Evolutionary conservation across 2,113 vertebrate species (phyloP), one percentile per base, ranked within the genome.

Genomic region (Cynopterus brachyotis): DNA sequence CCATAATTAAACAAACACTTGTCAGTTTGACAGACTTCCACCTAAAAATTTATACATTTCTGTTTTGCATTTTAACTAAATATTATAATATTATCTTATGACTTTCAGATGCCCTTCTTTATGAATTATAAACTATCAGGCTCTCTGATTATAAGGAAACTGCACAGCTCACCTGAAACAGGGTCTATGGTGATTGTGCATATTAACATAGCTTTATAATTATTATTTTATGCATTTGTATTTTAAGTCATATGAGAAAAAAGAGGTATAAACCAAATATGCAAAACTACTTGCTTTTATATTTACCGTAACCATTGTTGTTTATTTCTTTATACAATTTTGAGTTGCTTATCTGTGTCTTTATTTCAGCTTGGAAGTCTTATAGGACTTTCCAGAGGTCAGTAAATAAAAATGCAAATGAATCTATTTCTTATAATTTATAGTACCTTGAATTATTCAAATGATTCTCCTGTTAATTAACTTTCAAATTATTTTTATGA

Each of bases 11-110:
- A 80, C 17, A 86, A 91, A 80, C 17, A 72, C 13, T 67, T 76
- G 19, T 24, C 42, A 64, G 57, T 72, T 95, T 92, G 66, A 73
- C 35, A 37, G 35, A 13, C 80, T 64, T 66, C 37, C 75, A 80
- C 73, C 9, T 53, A 80, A 75, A 95, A 91, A 55, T 83, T 30
- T 73, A 76, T 69, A 60, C 69, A 67, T 35, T 75, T 78, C 22
- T 93, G 9, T 70, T 89, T 93, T 84, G 37, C 20, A 85, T 79
- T 80, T 80, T 45, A 69, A n/a, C 50, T 80, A 91, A 69, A 91
- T 59, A 84, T 70, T 64, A 89, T 69, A 59, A 69, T 78, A 53
- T 70, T 50, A 37, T 57, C 24, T 92, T 84, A 84, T 85, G 47
- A 66, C 26, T 92, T 72, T 86, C 35, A 76, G 24, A 42, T 60